phyloP scores from a whole-genome alignment of 2,888 invertebrate genomes.

The Tetragnatha montana region DNA sequence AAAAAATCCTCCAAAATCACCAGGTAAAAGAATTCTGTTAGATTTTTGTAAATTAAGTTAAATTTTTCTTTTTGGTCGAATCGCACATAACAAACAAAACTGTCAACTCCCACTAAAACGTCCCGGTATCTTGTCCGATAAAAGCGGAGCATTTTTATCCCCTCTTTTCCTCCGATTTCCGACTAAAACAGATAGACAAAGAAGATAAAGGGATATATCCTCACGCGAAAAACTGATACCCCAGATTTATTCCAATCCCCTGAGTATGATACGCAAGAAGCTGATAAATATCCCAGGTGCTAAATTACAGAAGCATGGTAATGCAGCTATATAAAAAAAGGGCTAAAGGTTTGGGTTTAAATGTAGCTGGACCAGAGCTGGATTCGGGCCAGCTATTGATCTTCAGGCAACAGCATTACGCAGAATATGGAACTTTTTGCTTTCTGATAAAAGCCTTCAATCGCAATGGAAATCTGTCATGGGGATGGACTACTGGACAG shows the following conservation, averaged over 20 bases:
- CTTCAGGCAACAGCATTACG: background rate
- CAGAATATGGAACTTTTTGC: conserved; percentile 5
- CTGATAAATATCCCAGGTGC: background rate
- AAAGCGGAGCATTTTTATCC: background rate
- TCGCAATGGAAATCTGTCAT: background rate
- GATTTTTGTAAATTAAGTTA: too few species aligned
- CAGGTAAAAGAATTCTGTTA: too few species aligned
- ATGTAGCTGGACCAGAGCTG: conserved; percentile 19
- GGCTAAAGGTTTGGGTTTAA: conserved; percentile 5
- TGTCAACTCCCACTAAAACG: background rate
- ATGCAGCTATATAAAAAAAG: background rate
- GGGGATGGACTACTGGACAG: too few species aligned
- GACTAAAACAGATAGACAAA: background rate
- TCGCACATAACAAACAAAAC: background rate
- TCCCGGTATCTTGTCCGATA: background rate
- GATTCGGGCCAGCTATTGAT: conserved; percentile 34
- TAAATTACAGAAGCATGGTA: background rate
- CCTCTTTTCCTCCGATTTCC: background rate
- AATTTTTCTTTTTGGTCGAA: background rate
- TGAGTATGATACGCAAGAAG: background rate
- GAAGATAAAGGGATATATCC: background rate
- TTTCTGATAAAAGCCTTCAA: conserved; percentile 6
- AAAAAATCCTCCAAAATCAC: too few species aligned
- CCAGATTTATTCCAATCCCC: background rate
- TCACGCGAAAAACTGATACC: background rate